These are phyloP conservation scores for Coluber constrictor DNA, from an alignment of 2,797 vertebrate species.

Conservation along the genomic window DNA sequence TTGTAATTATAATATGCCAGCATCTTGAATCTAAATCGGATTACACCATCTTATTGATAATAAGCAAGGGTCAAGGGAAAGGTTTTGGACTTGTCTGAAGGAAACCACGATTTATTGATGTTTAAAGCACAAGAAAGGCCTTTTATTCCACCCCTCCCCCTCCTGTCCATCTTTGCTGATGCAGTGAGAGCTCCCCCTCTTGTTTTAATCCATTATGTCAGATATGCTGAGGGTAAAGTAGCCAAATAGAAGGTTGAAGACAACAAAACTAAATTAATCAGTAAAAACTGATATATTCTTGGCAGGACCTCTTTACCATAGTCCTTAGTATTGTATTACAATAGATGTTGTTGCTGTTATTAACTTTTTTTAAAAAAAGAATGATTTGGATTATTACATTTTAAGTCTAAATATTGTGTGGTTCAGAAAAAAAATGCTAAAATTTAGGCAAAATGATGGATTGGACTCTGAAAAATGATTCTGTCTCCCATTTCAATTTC, in stretches of 20 bases:
- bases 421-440: neutral
- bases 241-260: neutral
- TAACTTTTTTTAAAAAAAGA: neutral
- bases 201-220: slow-evolving; percentile 25
- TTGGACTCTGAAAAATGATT: neutral
- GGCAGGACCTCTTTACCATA: neutral
- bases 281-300: neutral
- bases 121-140: neutral
- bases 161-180: slow-evolving; percentile 10
- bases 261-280: neutral
- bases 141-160: neutral
- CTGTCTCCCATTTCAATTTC: neutral
- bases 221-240: neutral
- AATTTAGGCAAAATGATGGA: neutral
- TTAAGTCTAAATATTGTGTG: neutral
- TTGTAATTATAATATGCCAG: slow-evolving; percentile 23
- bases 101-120: neutral
- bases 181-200: slow-evolving; percentile 43
- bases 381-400: neutral
- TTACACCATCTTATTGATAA: slow-evolving; percentile 13
- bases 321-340: neutral
- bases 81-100: neutral
- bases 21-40: neutral
- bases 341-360: neutral
- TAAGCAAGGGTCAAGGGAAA: neutral